Evolutionary conservation across 1,140 invertebrate genomes (phyloP).

Genomic region (Habropoda laboriosa): DNA sequence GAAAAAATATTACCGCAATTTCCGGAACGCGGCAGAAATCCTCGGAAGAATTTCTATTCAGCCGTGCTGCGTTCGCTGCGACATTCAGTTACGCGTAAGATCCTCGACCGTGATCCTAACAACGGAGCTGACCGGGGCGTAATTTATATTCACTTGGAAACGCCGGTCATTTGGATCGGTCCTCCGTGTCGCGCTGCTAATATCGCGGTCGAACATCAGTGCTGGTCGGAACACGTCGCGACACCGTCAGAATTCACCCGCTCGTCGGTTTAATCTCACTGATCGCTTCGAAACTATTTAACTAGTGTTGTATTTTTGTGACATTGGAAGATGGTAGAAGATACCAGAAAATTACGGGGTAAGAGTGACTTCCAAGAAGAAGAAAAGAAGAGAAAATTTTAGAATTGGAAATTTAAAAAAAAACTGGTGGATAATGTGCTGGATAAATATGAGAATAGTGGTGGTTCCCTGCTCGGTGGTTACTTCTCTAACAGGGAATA

Average conservation of each 20-base stretch:
- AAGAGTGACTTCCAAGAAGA: too few relatives aligned
- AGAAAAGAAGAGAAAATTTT: too few relatives aligned
- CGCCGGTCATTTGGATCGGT: constrained; percentile 8
- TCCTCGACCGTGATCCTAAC: neutral
- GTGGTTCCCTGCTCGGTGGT: too few relatives aligned
- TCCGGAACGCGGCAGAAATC: neutral
- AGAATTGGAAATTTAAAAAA: too few relatives aligned
- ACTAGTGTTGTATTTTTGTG: too few relatives aligned
- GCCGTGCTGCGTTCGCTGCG: neutral
- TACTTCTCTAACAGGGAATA: too few relatives aligned
- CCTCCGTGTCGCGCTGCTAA: constrained; percentile 40
- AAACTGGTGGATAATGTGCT: too few relatives aligned
- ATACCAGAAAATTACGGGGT: too few relatives aligned
- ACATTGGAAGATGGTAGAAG: too few relatives aligned
- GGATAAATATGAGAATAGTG: too few relatives aligned
- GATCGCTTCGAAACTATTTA: too few relatives aligned
- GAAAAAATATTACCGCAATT: constrained; percentile 47
- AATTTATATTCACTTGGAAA: constrained; percentile 53
- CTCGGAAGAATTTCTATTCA: constrained; percentile 38
- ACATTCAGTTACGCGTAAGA: constrained; percentile 31
- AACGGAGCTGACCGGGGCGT: neutral
- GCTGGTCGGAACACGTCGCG: constrained; percentile 14
- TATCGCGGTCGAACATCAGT: constrained; percentile 49
- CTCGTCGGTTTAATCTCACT: too few relatives aligned
- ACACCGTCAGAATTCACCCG: constrained; percentile 44